Base-by-base conservation (phyloP, 2,888 invertebrate genomes). In the Diarsia brunnea region DNA sequence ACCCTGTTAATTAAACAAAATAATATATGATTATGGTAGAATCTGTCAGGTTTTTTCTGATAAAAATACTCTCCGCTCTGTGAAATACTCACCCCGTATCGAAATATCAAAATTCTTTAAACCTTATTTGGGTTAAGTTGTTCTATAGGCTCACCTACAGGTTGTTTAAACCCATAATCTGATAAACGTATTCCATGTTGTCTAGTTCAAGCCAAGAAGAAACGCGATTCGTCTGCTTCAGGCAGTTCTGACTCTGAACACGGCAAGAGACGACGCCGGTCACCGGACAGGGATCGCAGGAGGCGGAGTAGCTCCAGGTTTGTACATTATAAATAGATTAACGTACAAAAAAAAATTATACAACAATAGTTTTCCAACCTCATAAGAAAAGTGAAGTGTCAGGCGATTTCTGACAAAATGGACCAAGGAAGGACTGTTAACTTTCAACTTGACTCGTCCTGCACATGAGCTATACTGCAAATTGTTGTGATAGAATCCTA, bases 201-300 rank as follows among this genome's bases (percentile, higher is more conserved):
- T 8, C 10, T 61, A 73, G 61, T 88, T 90, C 93, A 91, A 71
- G 88, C 89, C 0, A 94, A 93, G 86, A 95, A 94, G 90, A 93
- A 93, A 78, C 90, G 87, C 0, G 89, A 85, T 0, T 88, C 92
- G 0, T 90, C 93, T 0, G 87, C 81, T 66, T 90, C 93, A 0
- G 88, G 84, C 74, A 89, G 87, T 45, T 92, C 91, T 7, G 91
- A 75, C 12, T 90, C 92, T 0, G 92, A 89, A 0, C 91, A 86
- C 51, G 91, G 88, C 16, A 87, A 82, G 75, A 65, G 88, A 45
- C 78, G 90, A 0, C 92, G 91, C 4, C 91, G 91, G 27, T 90
- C 93, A 4, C 64, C 89, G 0, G 91, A 90, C 45, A 81, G 90
- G 58, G 92, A 92, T 45, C 90, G 91, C 45, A 86, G 88, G 84